phyloP scores from a whole-genome alignment of 2,113 vertebrate genomes.

The Channa maculata region DNA sequence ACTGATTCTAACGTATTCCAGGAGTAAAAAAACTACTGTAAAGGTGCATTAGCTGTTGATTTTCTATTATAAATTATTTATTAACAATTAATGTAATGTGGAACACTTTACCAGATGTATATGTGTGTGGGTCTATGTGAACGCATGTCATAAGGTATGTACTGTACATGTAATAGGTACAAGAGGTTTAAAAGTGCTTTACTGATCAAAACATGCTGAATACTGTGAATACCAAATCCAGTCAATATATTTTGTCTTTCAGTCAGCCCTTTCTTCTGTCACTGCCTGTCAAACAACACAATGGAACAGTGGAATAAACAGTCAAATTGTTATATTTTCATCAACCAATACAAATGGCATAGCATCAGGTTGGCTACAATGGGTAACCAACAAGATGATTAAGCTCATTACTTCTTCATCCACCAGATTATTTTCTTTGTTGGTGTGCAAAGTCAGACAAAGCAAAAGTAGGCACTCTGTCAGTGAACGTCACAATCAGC shows the following conservation, averaged over 20 bases:
- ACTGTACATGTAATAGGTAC: slow-evolving; percentile 66
- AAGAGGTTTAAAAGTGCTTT: slow-evolving; percentile 83
- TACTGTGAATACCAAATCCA: slow-evolving; percentile 85
- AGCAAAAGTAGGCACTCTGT: slow-evolving; percentile 42
- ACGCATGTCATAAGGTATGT: slow-evolving; percentile 74
- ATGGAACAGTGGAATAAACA: slow-evolving; percentile 7
- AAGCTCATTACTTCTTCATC: slow-evolving; percentile 36
- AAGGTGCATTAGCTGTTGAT: slow-evolving; percentile 78
- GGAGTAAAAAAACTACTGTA: slow-evolving; percentile 59
- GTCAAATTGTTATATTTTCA: slow-evolving; percentile 9
- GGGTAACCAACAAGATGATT: slow-evolving; percentile 24
- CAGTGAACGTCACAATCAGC: slow-evolving; percentile 41
- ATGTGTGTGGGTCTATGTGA: slow-evolving; percentile 73
- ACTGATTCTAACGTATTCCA: slow-evolving; percentile 62
- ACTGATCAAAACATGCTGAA: slow-evolving; percentile 84
- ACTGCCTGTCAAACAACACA: slow-evolving; percentile 27
- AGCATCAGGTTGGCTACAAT: slow-evolving; percentile 2
- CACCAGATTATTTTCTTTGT: slow-evolving; percentile 36
- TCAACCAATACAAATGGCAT: slow-evolving; percentile 14
- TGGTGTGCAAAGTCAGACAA: slow-evolving; percentile 27
- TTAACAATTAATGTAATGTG: slow-evolving; percentile 70
- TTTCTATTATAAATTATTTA: slow-evolving; percentile 78
- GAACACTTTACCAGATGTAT: slow-evolving; percentile 75
- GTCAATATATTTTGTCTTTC: slow-evolving; percentile 60
- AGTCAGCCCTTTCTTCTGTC: slow-evolving; percentile 33